Evolutionary conservation across 2,888 invertebrate species (phyloP), one percentile per base, ranked within the genome.

Genomic region (Pachycephus smyrnensis): DNA sequence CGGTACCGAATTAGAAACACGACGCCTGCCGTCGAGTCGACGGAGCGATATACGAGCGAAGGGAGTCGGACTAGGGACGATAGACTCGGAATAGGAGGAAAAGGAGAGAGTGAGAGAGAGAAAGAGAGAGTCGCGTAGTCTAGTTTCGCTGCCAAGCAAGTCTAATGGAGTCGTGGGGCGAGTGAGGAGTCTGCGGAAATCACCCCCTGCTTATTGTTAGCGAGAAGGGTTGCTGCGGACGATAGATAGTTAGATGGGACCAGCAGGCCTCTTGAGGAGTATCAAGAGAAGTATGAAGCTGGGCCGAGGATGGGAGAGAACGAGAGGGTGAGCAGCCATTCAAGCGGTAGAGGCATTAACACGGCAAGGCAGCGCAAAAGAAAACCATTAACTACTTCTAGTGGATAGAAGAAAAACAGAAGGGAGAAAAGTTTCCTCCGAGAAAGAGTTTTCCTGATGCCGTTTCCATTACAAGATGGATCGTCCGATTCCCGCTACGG

Each of bases 331-430:
- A 32, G 69, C 30, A 32, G 78, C 86, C 85, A 86, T 88, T 88
- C 82, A 87, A 82, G 81, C 81, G 82, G 86, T 81, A 84, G 84
- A 84, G 81, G 86, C 86, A 87, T 86, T 86, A 86, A 87, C 86
- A 84, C 85, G 81, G 82, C 80, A 80, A 83, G 84, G 83, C 85
- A 85, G 79, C 80, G 85, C 87, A 85, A 88, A 88, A 88, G 88
- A 88, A 88, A 89, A 89, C 89, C 89, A 78, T 78, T 89, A 90
- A 90, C 88, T 86, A 86, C 86, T 88, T 87, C 85, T 84, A 83
- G 87, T 84, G 86, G 76, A 79, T 76, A 76, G 79, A 79, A 79
- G 69, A 69, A 69, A 69, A 69, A 69, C 69, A 69, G 69, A 69
- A 69, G 69, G 69, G 69, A 32, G 32, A 30, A 69, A 32, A 69